Evolutionary conservation across 2,113 vertebrate genomes (phyloP).

Genomic region (Telmatochromis bifrenatus): DNA sequence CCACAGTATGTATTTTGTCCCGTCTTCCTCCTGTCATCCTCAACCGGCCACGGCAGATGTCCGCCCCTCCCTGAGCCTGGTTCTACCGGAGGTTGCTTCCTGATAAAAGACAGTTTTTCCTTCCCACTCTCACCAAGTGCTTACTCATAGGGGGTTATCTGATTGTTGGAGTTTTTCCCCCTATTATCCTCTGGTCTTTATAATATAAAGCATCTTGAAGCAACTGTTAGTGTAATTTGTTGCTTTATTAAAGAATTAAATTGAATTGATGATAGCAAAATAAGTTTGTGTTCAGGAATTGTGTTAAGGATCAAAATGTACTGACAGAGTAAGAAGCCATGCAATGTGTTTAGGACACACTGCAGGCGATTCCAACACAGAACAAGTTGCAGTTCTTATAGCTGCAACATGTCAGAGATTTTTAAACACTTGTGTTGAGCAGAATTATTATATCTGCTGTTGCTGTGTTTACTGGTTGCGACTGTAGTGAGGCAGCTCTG

Average conservation of each 20-base stretch:
- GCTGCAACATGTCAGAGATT: slow-evolving; percentile 22
- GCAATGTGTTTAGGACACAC: neutral
- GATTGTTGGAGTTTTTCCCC: neutral
- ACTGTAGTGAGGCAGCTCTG: neutral
- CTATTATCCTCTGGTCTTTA: neutral
- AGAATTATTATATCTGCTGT: slow-evolving; percentile 3
- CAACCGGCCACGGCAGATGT: accelerated
- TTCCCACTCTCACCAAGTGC: neutral
- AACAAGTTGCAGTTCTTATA: neutral
- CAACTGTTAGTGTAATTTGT: neutral
- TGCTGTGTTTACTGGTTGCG: slow-evolving; percentile 15
- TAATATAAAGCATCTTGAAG: neutral
- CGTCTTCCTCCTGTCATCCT: neutral
- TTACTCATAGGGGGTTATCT: neutral
- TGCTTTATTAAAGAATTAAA: neutral
- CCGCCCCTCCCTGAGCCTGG: neutral
- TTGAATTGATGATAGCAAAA: neutral
- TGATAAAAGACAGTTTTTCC: neutral
- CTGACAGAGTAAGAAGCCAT: neutral
- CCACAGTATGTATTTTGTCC: neutral
- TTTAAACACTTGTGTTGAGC: slow-evolving; percentile 11
- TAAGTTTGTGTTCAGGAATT: neutral
- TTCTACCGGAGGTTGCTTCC: neutral
- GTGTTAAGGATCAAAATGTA: neutral
- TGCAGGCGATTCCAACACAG: neutral